A percentile compares a stretch with the other conserved stretches of the same genome.
phyloP scores from a whole-genome alignment of 2,797 vertebrate genomes.

The Avahi laniger region DNA sequence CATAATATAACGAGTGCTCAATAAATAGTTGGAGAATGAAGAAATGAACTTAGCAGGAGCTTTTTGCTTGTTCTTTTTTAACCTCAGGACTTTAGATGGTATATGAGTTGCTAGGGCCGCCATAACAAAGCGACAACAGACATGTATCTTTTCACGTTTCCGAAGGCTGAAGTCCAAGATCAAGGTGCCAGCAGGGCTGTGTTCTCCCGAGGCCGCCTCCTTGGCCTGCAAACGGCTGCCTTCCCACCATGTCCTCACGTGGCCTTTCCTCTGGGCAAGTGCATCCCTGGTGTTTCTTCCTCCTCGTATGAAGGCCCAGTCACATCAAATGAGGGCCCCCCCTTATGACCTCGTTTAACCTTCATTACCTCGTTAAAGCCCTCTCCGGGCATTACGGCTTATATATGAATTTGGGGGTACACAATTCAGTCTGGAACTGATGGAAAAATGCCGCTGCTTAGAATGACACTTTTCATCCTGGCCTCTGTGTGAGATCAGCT shows the following conservation, averaged over 20 bases:
- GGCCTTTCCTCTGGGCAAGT: not conserved
- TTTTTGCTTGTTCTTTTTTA: not conserved
- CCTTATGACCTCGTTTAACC: not conserved
- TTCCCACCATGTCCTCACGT: not conserved
- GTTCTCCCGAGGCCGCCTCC: not conserved
- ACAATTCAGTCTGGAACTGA: not conserved
- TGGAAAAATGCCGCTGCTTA: not conserved
- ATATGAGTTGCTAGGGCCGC: not conserved
- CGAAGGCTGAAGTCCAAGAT: not conserved
- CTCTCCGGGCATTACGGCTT: not conserved
- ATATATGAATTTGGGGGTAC: too few species aligned
- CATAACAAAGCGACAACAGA: too few species aligned
- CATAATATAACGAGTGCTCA: not conserved
- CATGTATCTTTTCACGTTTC: not conserved
- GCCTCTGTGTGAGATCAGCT: not conserved
- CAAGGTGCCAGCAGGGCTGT: accelerated
- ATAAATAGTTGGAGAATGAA: not conserved
- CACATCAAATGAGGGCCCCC: not conserved
- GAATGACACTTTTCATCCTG: not conserved
- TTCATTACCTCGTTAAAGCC: not conserved
- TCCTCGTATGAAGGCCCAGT: not conserved
- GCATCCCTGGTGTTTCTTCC: not conserved
- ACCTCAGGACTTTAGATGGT: not conserved
- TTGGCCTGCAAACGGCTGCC: not conserved
- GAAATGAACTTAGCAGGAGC: not conserved